phyloP scores from a whole-genome alignment of 2,113 vertebrate genomes.

The Stegostoma tigrinum region DNA sequence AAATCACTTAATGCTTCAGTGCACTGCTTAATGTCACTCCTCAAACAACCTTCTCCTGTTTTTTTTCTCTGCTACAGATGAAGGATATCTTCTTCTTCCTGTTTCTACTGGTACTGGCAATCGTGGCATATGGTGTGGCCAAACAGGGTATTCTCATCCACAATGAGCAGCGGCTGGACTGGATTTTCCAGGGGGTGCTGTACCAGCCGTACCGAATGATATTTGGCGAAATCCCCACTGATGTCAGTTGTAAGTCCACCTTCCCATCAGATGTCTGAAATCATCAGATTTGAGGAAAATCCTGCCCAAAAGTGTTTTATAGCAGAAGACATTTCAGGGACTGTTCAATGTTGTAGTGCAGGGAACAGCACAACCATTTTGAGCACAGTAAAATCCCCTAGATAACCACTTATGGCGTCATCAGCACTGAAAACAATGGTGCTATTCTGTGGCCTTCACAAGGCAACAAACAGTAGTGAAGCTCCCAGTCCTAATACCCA shows the following conservation, averaged over 20 bases:
- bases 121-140: slow-evolving; percentile 90
- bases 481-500: background rate
- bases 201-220: slow-evolving; percentile 91
- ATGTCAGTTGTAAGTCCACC: slow-evolving; percentile 69
- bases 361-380: background rate
- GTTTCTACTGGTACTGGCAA: slow-evolving; percentile 91
- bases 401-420: background rate
- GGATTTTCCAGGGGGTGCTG: slow-evolving; percentile 81
- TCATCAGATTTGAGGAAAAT: background rate
- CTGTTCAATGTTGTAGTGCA: background rate
- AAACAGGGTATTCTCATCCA: slow-evolving; percentile 91
- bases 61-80: slow-evolving; percentile 62
- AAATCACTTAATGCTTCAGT: background rate
- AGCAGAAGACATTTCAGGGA: background rate
- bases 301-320: background rate
- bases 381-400: background rate
- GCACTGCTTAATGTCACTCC: background rate
- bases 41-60: background rate
- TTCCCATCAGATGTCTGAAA: background rate
- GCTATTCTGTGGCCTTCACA: background rate
- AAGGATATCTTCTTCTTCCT: slow-evolving; percentile 97
- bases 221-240: slow-evolving; percentile 79
- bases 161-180: slow-evolving; percentile 77
- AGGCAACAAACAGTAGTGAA: background rate
- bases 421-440: background rate